A percentile compares a stretch with the other conserved stretches of the same genome.
These are phyloP conservation scores for Brachymystax lenok DNA, from an alignment of 2,797 vertebrate species.

Conservation along the genomic window DNA sequence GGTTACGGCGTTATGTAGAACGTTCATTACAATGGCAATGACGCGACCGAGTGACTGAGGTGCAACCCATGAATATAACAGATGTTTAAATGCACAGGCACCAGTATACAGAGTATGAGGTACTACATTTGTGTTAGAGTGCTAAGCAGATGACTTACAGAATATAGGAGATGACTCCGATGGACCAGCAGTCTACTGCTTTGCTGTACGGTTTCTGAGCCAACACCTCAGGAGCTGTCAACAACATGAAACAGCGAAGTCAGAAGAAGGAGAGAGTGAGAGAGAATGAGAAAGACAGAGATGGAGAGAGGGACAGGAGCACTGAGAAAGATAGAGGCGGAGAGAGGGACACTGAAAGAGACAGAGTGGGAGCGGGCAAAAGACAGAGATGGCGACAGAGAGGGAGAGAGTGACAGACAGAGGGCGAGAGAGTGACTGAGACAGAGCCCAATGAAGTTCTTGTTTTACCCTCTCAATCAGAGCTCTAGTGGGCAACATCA, in stretches of 20 bases:
- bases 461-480: conserved; percentile 53
- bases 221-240: conserved; percentile 89
- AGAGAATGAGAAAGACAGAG: neutral
- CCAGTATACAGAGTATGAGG: no score
- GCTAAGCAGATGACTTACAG: conserved; percentile 75
- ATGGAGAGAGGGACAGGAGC: neutral
- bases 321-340: neutral
- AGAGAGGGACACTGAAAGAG: neutral
- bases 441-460: conserved; percentile 20
- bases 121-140: neutral
- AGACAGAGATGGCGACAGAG: neutral
- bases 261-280: neutral
- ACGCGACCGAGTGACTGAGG: no score
- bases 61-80: neutral
- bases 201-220: conserved; percentile 98
- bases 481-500: conserved; percentile 46
- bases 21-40: no score
- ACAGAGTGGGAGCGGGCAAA: conserved; percentile 5
- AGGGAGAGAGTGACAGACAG: no score
- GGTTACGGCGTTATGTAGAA: no score
- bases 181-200: conserved; percentile 98
- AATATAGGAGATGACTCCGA: conserved; percentile 96
- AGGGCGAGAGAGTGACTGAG: neutral
- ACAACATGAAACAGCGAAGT: conserved; percentile 12
- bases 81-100: neutral